These are phyloP conservation scores for Ramazzottius varieornatus DNA, from an alignment of 2,888 invertebrate genomes.

Conservation along the genomic window DNA sequence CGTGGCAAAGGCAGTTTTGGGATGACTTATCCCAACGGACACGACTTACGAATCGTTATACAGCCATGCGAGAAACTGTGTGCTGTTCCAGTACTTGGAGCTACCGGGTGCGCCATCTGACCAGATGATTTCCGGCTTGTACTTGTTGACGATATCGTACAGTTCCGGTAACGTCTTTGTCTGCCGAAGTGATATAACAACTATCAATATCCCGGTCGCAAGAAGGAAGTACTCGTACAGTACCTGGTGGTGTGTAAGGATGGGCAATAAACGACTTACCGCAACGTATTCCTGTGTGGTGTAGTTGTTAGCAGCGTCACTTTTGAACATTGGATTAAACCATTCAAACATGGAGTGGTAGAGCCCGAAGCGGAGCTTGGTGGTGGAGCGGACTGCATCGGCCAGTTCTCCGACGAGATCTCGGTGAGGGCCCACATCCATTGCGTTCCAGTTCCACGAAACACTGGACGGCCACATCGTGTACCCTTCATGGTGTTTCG, in stretches of 20 bases:
- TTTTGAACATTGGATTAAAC: slow-evolving; percentile 19
- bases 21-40: too few relatives aligned
- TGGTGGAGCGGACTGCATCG: slow-evolving; percentile 34
- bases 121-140: slow-evolving; percentile 49
- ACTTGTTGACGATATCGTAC: slow-evolving; percentile 21
- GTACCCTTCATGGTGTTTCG: slow-evolving; percentile 66
- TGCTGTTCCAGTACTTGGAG: slow-evolving; percentile 47
- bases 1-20: too few relatives aligned
- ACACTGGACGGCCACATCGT: slow-evolving; percentile 53
- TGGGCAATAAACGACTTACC: slow-evolving; percentile 7
- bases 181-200: slow-evolving; percentile 5
- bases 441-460: slow-evolving; percentile 57
- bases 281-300: slow-evolving; percentile 17
- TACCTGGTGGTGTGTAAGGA: slow-evolving; percentile 7
- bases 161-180: slow-evolving; percentile 13
- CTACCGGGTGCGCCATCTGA: slow-evolving; percentile 87
- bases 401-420: slow-evolving; percentile 50
- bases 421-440: slow-evolving; percentile 45
- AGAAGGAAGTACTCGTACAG: neutral
- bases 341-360: slow-evolving; percentile 22
- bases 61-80: slow-evolving; percentile 64
- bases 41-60: slow-evolving; percentile 52
- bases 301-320: slow-evolving; percentile 16
- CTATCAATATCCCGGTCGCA: neutral
- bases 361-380: slow-evolving; percentile 30